Evolutionary conservation across 2,888 invertebrate species (phyloP).

Genomic region (Drosophila robusta): DNA sequence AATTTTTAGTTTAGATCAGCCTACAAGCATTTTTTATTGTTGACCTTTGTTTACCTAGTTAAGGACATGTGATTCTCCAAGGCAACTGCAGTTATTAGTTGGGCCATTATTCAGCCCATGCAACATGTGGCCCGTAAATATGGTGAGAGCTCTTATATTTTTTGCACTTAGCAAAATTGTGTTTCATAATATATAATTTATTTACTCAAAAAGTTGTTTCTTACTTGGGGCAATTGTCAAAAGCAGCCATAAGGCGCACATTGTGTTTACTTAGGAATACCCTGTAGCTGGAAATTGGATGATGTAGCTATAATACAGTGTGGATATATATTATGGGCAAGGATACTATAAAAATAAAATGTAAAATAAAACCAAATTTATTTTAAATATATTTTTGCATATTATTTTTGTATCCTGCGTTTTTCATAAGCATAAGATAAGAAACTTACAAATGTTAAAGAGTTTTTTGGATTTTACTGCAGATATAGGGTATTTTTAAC

Average conservation of each 20-base stretch:
- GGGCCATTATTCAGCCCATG: background rate
- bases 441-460: too few species aligned
- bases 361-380: background rate
- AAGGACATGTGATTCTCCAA: slow-evolving; percentile 2
- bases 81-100: slow-evolving; percentile 7
- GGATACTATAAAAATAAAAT: too few species aligned
- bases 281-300: background rate
- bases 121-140: background rate
- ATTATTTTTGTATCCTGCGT: too few species aligned
- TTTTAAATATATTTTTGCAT: too few species aligned
- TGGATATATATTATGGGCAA: background rate
- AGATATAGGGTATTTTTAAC: too few species aligned
- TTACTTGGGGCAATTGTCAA: slow-evolving; percentile 27
- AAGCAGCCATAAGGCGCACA: slow-evolving; percentile 6
- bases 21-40: background rate
- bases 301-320: background rate
- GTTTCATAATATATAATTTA: slow-evolving; percentile 30
- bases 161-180: slow-evolving; percentile 25
- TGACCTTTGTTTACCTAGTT: background rate
- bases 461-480: too few species aligned
- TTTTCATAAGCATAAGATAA: too few species aligned
- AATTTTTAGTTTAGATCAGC: background rate
- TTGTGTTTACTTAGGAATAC: slow-evolving; percentile 1
- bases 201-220: slow-evolving; percentile 23
- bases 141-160: slow-evolving; percentile 19